Base-by-base conservation (phyloP, 30 jellyfish, hydroid and myxozoan species). In the Morbakka virulenta region DNA sequence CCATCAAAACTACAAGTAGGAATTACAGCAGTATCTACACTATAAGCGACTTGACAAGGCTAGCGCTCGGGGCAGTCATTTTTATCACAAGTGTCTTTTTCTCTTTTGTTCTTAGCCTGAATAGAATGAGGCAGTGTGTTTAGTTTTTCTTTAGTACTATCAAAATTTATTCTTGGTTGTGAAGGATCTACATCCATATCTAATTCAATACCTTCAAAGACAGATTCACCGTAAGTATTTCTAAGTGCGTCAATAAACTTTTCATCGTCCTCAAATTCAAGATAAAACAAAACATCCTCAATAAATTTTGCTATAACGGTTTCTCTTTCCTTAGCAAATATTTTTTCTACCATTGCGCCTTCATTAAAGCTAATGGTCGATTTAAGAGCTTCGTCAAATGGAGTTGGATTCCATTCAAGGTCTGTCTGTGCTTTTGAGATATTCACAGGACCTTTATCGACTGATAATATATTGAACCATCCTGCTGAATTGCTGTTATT, bases 401-500 rank as follows among this genome's bases (percentile, higher is more conserved):
- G 28, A 0, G 93, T 85, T 1, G 96, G 95, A 21, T 48, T 28
- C 96, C 95, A 85, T 52, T 76, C 85, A 2, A 76, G 61, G 63
- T 77, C 25, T 1, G 3, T 9, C 57, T 80, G 52, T 12, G 96
- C 96, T 33, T 72, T 30, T 21, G 82, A 27, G 29, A 85, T 81
- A 65, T 92, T 94, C 20, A 86, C 11, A 24, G 96, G 98, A 47
- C 98, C 98, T 29, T 66, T 25, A 11, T 74, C 79, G 24, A 76
- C 87, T 6, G 95, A 64, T 22, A 96, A 96, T 67, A 87, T 85
- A 35, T 88, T 64, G 36, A 64, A 92, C 95, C 95, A 92, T 11
- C 95, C 98, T n/a, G 82, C 82, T 13, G 74, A 83, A 35, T 71
- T 87, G 62, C 77, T 83, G 26, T 62, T 31, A 47, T 92, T 95